phyloP scores from a whole-genome alignment of 1,140 invertebrate genomes.

The Meloidogyne hapla region DNA sequence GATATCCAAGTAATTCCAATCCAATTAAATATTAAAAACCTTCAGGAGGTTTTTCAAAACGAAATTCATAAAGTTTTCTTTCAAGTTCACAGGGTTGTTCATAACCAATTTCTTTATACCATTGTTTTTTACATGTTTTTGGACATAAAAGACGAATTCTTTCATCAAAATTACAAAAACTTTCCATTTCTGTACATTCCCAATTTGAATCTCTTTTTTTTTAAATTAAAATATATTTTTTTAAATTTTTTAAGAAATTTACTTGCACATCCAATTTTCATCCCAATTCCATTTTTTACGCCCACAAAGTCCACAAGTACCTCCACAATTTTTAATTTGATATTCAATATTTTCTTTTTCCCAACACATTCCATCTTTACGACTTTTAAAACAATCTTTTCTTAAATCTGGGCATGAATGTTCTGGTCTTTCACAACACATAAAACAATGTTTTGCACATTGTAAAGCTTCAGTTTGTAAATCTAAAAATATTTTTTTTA shows the following conservation, averaged over 20 bases:
- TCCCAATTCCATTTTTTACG: not conserved
- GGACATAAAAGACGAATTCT: slow-evolving; percentile 10
- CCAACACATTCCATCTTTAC: slow-evolving; percentile 6
- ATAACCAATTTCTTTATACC: not conserved
- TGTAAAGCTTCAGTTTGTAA: slow-evolving; percentile 9
- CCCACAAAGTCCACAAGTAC: slow-evolving; percentile 6
- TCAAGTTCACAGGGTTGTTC: not conserved
- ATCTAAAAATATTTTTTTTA: not conserved
- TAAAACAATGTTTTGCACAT: slow-evolving; percentile 9
- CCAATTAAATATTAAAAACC: not conserved
- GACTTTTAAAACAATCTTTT: not conserved
- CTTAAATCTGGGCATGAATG: slow-evolving; percentile 8
- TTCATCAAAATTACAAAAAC: slow-evolving; percentile 10
- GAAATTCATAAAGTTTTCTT: slow-evolving; percentile 7
- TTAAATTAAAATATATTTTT: not conserved
- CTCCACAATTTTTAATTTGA: not conserved
- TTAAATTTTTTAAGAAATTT: not conserved
- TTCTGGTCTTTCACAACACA: slow-evolving; percentile 1
- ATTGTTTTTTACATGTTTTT: not conserved
- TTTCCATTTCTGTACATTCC: slow-evolving; percentile 2
- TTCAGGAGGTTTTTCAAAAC: slow-evolving; percentile 9
- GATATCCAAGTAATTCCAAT: too few species aligned
- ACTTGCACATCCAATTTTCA: slow-evolving; percentile 12
- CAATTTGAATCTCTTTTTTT: not conserved
- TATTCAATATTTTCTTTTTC: slow-evolving; percentile 1